Percentiles rank a stretch among this genome's conserved stretches.
Evolutionary conservation across 2,113 vertebrate genomes (phyloP).

Genomic region (Catharus bicknelli): DNA sequence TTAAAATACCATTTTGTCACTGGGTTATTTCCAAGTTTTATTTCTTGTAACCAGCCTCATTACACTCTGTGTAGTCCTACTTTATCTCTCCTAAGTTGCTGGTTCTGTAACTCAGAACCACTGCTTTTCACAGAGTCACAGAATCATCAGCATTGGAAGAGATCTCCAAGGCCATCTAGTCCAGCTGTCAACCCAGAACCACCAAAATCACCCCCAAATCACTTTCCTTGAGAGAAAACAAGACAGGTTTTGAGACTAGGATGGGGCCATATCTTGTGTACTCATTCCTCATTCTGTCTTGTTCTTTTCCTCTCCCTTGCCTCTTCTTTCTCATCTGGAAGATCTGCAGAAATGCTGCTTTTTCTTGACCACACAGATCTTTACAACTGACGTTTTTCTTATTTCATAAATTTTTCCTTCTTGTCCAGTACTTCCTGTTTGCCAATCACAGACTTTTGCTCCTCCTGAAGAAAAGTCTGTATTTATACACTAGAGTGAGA

Average conservation of each 20-base stretch:
- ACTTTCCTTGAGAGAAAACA: neutral
- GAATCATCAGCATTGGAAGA: neutral
- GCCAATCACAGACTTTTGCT: neutral
- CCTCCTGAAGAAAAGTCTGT: neutral
- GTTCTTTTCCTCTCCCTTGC: neutral
- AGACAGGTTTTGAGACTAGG: neutral
- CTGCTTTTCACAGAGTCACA: neutral
- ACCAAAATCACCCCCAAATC: neutral
- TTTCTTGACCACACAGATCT: neutral
- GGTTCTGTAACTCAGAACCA: neutral
- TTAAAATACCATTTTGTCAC: conserved; percentile 9
- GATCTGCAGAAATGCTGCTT: neutral
- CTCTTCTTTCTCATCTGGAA: neutral
- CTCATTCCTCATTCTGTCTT: neutral
- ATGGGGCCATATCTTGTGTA: neutral
- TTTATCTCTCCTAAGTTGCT: neutral
- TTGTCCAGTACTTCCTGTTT: neutral
- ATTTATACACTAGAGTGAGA: neutral
- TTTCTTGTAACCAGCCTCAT: neutral
- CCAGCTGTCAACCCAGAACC: neutral
- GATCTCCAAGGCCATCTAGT: neutral
- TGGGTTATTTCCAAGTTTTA: neutral
- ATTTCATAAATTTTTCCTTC: neutral
- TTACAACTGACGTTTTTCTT: neutral
- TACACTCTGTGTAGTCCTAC: neutral